phyloP scores from a whole-genome alignment of 2,797 vertebrate genomes.

The Spinibarbus caldwelli region DNA sequence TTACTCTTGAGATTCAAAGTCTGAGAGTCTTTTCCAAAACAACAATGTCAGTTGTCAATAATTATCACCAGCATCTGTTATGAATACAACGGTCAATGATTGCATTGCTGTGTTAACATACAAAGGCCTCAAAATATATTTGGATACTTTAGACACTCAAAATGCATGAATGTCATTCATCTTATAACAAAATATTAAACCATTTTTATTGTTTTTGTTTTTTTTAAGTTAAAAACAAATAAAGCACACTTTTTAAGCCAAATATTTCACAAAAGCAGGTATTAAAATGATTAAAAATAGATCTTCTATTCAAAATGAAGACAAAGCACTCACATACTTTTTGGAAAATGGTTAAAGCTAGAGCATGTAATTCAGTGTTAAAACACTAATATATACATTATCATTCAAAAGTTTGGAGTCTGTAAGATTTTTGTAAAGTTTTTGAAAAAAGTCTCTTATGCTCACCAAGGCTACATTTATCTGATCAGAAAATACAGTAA shows the following conservation, averaged over 20 bases:
- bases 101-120: background rate
- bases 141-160: background rate
- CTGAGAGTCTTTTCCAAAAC: constrained; percentile 9
- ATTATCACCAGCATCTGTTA: background rate
- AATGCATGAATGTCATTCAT: background rate
- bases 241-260: background rate
- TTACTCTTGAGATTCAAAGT: constrained; percentile 28
- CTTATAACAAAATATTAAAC: background rate
- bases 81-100: background rate
- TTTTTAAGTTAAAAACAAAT: background rate
- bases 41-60: background rate
- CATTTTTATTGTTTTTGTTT: background rate
- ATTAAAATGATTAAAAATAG: background rate
- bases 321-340: background rate
- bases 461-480: no score
- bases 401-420: no score
- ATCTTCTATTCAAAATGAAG: background rate
- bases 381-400: background rate
- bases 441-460: no score
- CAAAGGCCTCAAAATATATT: background rate
- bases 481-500: no score
- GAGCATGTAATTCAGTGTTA: background rate
- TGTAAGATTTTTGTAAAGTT: no score
- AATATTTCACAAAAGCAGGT: background rate
- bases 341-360: background rate